Conservation (phyloP, 37 sponge, comb jelly and placozoan genomes). For the Hormiphora californensis region DNA sequence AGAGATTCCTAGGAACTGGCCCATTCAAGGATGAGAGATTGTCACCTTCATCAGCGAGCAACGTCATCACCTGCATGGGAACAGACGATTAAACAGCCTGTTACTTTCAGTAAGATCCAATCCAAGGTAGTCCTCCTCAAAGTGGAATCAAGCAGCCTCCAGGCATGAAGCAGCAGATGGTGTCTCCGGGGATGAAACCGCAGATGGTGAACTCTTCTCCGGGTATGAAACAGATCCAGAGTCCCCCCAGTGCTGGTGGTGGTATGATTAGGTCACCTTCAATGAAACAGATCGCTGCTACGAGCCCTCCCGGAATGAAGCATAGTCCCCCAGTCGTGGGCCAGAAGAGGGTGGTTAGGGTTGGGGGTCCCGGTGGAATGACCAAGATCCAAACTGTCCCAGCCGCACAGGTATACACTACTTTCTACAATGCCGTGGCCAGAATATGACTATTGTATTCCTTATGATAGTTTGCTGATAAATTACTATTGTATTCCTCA, state of each 20-base stretch:
- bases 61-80: constrained; percentile 48
- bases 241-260: too few species aligned
- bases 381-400: too few species aligned
- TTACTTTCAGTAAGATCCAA: neutral
- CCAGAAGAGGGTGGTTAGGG: too few species aligned
- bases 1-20: too few species aligned
- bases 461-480: too few species aligned
- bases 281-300: too few species aligned
- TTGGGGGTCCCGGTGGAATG: too few species aligned
- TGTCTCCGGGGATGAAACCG: neutral
- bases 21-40: constrained; percentile 23
- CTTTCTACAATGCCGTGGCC: neutral
- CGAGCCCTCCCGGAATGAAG: too few species aligned
- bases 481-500: too few species aligned
- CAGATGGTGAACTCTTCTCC: neutral
- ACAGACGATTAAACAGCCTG: constrained; percentile 36
- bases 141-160: neutral
- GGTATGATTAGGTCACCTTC: too few species aligned
- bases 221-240: neutral
- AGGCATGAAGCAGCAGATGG: neutral
- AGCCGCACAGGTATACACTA: too few species aligned
- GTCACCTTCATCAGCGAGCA: neutral
- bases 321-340: too few species aligned
- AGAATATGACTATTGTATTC: neutral
- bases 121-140: constrained; percentile 25